Evolutionary conservation across 1,140 invertebrate genomes (phyloP).

Genomic region (Pomacea maculata): DNA sequence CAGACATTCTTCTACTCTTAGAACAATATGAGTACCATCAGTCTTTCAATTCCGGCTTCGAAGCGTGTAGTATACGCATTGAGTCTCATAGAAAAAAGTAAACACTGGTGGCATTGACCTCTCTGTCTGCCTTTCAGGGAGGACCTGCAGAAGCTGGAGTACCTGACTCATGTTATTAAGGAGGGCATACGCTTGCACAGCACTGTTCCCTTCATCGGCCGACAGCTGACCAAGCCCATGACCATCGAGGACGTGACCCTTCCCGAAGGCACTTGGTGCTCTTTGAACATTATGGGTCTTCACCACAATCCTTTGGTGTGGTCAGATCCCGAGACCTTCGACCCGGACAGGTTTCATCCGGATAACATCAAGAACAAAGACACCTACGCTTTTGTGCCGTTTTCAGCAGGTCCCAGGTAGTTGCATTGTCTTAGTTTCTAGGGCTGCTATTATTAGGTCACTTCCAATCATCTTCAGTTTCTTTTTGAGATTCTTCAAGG

Average conservation of each 20-base stretch:
- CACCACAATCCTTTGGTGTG: slow-evolving; percentile 56
- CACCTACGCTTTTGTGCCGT: slow-evolving; percentile 52
- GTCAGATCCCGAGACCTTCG: slow-evolving; percentile 42
- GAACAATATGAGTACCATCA: too few relatives aligned
- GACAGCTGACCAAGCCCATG: slow-evolving; percentile 63
- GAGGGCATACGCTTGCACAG: slow-evolving; percentile 63
- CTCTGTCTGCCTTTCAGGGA: slow-evolving; percentile 33
- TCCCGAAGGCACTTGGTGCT: slow-evolving; percentile 37
- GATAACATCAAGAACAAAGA: slow-evolving; percentile 51
- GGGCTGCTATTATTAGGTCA: background rate
- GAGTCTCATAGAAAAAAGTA: too few relatives aligned
- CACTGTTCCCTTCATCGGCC: slow-evolving; percentile 74
- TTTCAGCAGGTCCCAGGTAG: slow-evolving; percentile 57
- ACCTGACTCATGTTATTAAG: slow-evolving; percentile 62
- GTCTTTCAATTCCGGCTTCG: too few relatives aligned
- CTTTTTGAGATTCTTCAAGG: too few relatives aligned
- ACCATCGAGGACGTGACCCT: slow-evolving; percentile 53
- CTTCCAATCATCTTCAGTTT: too few relatives aligned
- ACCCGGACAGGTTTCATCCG: slow-evolving; percentile 45
- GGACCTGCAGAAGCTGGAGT: slow-evolving; percentile 56
- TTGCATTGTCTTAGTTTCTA: background rate
- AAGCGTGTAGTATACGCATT: too few relatives aligned
- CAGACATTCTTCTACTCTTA: too few relatives aligned
- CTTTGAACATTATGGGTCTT: slow-evolving; percentile 45
- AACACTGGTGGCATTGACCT: too few relatives aligned